These are phyloP conservation scores for Osmoderma eremita DNA, from an alignment of 2,888 invertebrate genomes.

Conservation along the genomic window DNA sequence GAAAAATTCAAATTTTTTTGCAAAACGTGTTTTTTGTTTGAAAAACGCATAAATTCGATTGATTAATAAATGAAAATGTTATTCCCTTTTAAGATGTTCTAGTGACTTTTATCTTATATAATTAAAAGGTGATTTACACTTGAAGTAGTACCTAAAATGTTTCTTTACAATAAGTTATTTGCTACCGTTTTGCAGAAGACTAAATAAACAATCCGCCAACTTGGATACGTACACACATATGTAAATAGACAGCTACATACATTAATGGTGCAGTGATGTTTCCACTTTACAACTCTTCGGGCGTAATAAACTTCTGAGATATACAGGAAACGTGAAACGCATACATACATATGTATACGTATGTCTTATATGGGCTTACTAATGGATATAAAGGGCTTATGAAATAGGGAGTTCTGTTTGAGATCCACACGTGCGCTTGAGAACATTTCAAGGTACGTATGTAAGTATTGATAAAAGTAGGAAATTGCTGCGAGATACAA, in stretches of 20 bases:
- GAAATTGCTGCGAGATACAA: too few relatives aligned
- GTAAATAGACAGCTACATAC: neutral
- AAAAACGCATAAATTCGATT: too few relatives aligned
- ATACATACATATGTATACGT: neutral
- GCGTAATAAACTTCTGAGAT: constrained; percentile 30
- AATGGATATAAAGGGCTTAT: constrained; percentile 13
- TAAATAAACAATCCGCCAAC: constrained; percentile 13
- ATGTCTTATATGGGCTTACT: neutral
- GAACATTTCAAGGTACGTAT: too few relatives aligned
- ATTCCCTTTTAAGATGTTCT: too few relatives aligned
- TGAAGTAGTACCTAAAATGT: constrained; percentile 8
- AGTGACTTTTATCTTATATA: too few relatives aligned
- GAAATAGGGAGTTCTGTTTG: neutral
- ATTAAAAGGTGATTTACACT: too few relatives aligned
- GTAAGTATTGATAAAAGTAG: too few relatives aligned
- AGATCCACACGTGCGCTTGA: too few relatives aligned
- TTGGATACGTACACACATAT: neutral
- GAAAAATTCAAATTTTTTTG: too few relatives aligned
- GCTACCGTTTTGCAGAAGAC: constrained; percentile 19
- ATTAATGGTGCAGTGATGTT: constrained; percentile 24
- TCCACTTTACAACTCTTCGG: constrained; percentile 26
- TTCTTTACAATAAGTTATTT: constrained; percentile 15
- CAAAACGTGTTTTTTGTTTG: too few relatives aligned
- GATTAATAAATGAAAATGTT: too few relatives aligned
- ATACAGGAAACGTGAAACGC: neutral